Base-by-base conservation (phyloP, 2,797 vertebrate species). In the Sphenodon punctatus region DNA sequence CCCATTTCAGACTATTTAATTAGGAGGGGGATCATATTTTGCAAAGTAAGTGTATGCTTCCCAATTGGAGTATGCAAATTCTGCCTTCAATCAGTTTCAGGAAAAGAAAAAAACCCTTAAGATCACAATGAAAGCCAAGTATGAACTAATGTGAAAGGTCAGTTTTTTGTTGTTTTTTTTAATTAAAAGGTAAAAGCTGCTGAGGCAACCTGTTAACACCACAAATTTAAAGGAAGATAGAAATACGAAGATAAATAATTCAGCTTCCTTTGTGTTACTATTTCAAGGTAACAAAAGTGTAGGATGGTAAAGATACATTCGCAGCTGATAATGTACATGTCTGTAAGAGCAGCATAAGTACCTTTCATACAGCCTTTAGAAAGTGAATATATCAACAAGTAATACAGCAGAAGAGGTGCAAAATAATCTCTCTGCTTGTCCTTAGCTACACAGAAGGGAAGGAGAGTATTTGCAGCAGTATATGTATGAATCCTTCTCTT, bases 391-490 rank as follows among this genome's bases (percentile, higher is more conserved):
- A 10, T 11, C 42, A 32, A 82, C 67, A 45, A 78, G 63, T 68
- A 68, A 8, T 56, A 75, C 72, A 68, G 2, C 41, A 76, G 81
- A 27, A 79, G 68, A 90, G 65, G 70, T 59, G 48, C n/a, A 76
- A 45, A 89, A 78, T 38, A 69, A 85, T 25, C n/a, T 63, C 84
- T 87, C 77, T 87, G 42, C 77, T 85, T 49, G 51, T 64, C 67
- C 80, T 84, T 67, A 67, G 32, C 43, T 83, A 53, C 63, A 67
- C 60, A 63, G 68, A 88, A 82, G 43, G 88, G n/a, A 51, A n/a
- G n/a, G 63, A 72, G 75, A 55, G n/a, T 63, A 74, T 6, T 81
- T 81, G 84, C 86, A 70, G 72, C 72, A 87, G 81, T 42, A 74
- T 9, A 76, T 3, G 76, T 46, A 63, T 1, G 11, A 66, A 82